A percentile compares a stretch with the other conserved stretches of the same genome.
Conservation (phyloP, 30 jellyfish, hydroid and myxozoan species). For the Catostylus mosaicus region DNA sequence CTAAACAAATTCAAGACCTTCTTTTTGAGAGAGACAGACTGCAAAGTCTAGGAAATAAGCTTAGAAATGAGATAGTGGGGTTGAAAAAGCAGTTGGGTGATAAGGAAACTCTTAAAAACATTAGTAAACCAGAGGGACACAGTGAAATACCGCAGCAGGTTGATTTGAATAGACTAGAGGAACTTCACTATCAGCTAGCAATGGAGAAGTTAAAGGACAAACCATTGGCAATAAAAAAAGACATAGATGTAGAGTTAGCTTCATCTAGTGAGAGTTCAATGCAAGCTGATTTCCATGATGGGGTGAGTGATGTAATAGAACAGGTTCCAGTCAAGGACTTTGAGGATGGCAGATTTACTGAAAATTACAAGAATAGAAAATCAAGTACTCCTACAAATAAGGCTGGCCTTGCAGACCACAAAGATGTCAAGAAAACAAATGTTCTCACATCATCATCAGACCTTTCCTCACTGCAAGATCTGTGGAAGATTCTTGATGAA, state of each 20-base stretch:
- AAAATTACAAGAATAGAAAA: neutral
- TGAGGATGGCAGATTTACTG: neutral
- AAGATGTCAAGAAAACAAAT: neutral
- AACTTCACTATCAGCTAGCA: slow-evolving; percentile 33
- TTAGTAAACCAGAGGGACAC: neutral
- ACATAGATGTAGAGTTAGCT: slow-evolving; percentile 7
- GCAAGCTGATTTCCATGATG: neutral
- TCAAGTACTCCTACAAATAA: slow-evolving; percentile 8
- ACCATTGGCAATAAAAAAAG: neutral
- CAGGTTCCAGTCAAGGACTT: slow-evolving; percentile 13
- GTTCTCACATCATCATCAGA: slow-evolving; percentile 64
- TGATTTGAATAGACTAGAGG: slow-evolving; percentile 25
- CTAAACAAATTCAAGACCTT: slow-evolving; percentile 34
- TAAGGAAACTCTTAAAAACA: neutral
- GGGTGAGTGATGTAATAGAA: neutral
- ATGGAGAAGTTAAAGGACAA: slow-evolving; percentile 34
- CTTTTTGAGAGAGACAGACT: slow-evolving; percentile 53
- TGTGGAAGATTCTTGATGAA: slow-evolving; percentile 80
- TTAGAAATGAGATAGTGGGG: slow-evolving; percentile 68
- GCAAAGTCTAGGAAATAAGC: slow-evolving; percentile 65
- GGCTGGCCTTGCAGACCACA: neutral
- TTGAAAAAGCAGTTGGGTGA: slow-evolving; percentile 19
- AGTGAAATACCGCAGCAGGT: neutral
- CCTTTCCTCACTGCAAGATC: slow-evolving; percentile 69
- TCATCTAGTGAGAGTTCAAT: slow-evolving; percentile 47